A percentile compares a stretch with the other conserved stretches of the same genome.
Evolutionary conservation across 2,113 vertebrate species (phyloP).

Genomic region (Nothocercus nigrocapillus): DNA sequence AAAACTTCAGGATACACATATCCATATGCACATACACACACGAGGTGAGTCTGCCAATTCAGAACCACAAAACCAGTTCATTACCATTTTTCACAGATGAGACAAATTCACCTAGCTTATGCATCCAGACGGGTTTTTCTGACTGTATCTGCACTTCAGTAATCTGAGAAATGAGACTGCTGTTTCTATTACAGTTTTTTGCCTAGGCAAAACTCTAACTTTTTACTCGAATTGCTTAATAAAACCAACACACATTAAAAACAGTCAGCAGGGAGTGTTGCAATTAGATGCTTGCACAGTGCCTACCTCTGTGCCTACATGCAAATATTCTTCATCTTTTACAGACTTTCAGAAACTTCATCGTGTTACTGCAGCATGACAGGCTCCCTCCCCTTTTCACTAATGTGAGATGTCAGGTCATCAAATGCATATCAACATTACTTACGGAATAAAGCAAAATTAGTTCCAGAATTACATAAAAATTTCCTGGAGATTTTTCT

Average conservation of each 20-base stretch:
- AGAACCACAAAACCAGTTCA: not conserved
- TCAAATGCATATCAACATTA: not conserved
- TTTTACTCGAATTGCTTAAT: slow-evolving; percentile 70
- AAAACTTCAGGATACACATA: not conserved
- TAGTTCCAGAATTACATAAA: not conserved
- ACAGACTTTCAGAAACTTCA: slow-evolving; percentile 23
- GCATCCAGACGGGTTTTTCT: not conserved
- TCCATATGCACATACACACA: not conserved
- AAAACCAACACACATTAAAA: slow-evolving; percentile 71
- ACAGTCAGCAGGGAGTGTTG: slow-evolving; percentile 67
- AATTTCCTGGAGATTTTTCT: not conserved
- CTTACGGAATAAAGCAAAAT: not conserved
- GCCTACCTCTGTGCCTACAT: slow-evolving; percentile 55
- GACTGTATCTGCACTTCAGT: not conserved
- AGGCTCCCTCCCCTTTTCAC: not conserved
- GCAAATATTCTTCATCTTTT: slow-evolving; percentile 47
- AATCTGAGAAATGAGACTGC: not conserved
- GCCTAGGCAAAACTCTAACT: slow-evolving; percentile 52
- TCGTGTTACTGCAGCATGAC: not conserved
- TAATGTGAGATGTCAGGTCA: not conserved
- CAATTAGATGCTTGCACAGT: slow-evolving; percentile 61
- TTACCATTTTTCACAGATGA: not conserved
- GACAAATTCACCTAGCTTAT: slow-evolving; percentile 11
- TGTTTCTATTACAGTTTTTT: not conserved
- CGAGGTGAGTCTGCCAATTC: not conserved